phyloP scores from a whole-genome alignment of 2,797 vertebrate genomes.

The Etheostoma perlongum region DNA sequence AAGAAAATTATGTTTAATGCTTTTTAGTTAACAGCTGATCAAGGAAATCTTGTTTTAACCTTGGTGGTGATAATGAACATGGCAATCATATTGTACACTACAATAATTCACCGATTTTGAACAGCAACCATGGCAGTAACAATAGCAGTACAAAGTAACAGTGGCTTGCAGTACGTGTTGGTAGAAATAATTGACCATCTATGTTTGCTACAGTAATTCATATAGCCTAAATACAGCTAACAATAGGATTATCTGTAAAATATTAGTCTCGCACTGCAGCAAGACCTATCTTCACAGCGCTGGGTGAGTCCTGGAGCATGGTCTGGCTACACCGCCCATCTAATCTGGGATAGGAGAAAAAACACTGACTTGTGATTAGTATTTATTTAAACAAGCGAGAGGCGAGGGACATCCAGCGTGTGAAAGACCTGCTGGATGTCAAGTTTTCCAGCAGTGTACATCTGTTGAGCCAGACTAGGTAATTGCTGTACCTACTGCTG shows the following conservation, averaged over 20 bases:
- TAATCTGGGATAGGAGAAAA: no score
- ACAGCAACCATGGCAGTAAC: background rate
- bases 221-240: background rate
- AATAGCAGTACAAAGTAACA: background rate
- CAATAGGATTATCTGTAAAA: background rate
- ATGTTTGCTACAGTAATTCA: background rate
- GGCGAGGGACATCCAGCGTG: no score
- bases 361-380: no score
- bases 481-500: background rate
- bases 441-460: no score
- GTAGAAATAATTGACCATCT: background rate
- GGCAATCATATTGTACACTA: background rate
- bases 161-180: background rate
- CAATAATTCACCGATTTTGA: background rate
- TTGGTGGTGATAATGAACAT: background rate
- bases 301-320: no score
- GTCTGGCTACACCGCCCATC: no score
- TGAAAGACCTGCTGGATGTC: no score
- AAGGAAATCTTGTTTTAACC: constrained; percentile 17
- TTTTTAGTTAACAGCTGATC: constrained; percentile 25
- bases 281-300: no score
- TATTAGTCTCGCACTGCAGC: background rate
- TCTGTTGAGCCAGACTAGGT: background rate
- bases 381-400: no score
- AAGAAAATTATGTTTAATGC: background rate